Conservation (phyloP, 2,113 vertebrate species). For the cattle (Bos taurus) region DNA sequence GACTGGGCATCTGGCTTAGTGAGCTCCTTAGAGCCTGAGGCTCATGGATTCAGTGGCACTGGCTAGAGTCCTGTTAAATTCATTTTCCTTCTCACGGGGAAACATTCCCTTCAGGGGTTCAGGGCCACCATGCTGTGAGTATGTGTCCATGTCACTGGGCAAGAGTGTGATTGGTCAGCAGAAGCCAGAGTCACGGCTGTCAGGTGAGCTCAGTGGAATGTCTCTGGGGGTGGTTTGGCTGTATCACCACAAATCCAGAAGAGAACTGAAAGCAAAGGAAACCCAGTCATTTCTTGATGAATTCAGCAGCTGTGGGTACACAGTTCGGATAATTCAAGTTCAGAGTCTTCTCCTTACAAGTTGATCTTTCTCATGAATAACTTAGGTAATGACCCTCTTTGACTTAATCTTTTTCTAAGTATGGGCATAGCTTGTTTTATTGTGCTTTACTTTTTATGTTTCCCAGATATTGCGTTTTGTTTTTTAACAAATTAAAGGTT, state of each 20-base stretch:
- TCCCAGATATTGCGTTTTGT: background rate
- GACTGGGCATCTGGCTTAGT: background rate
- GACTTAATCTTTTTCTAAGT: background rate
- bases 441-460: background rate
- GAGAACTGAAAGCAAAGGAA: background rate
- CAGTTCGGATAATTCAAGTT: background rate
- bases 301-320: background rate
- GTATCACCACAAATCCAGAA: background rate
- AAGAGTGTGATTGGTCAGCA: background rate
- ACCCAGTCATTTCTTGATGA: background rate
- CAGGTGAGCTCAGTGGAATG: background rate
- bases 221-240: background rate
- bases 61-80: background rate
- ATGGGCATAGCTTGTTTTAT: background rate
- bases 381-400: background rate
- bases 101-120: background rate
- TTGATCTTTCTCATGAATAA: background rate
- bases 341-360: background rate
- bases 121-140: background rate
- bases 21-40: background rate
- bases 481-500: background rate
- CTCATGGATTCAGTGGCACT: background rate
- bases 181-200: background rate
- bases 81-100: background rate
- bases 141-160: rapidly evolving